phyloP scores from a whole-genome alignment of 2,113 vertebrate genomes.

The Mesoclemmys tuberculata region DNA sequence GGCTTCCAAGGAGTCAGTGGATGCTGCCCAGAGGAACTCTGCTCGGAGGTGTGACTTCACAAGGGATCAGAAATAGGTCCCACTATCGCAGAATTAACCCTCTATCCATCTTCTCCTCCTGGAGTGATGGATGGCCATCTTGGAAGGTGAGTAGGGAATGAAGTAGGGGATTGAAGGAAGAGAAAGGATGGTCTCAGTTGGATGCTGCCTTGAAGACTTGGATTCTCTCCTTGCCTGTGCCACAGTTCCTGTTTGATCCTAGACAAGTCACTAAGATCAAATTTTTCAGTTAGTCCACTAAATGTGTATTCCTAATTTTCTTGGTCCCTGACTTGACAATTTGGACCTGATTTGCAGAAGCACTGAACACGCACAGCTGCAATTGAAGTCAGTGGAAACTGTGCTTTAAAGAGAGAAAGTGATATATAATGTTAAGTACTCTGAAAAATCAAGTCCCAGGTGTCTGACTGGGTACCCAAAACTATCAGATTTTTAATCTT shows the following conservation, averaged over 20 bases:
- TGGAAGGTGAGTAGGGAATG: neutral
- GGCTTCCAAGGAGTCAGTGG: no score
- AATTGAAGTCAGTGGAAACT: no score
- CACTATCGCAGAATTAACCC: no score
- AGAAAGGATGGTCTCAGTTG: neutral
- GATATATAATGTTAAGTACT: neutral
- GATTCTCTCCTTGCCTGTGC: no score
- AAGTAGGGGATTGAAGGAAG: neutral
- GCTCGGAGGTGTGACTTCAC: no score
- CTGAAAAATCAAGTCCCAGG: neutral
- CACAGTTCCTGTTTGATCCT: neutral
- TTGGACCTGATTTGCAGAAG: neutral
- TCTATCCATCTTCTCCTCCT: no score
- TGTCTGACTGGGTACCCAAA: neutral
- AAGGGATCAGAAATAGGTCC: no score
- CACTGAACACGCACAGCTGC: rapidly evolving
- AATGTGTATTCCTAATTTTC: neutral
- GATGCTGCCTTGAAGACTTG: neutral
- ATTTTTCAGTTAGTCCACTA: neutral
- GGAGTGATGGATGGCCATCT: neutral
- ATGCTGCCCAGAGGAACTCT: no score
- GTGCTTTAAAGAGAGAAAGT: neutral
- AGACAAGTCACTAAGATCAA: neutral
- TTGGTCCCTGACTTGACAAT: neutral
- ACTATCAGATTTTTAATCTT: neutral